Conservation (phyloP, 2,888 invertebrate species). For the Apocheima hispidaria region DNA sequence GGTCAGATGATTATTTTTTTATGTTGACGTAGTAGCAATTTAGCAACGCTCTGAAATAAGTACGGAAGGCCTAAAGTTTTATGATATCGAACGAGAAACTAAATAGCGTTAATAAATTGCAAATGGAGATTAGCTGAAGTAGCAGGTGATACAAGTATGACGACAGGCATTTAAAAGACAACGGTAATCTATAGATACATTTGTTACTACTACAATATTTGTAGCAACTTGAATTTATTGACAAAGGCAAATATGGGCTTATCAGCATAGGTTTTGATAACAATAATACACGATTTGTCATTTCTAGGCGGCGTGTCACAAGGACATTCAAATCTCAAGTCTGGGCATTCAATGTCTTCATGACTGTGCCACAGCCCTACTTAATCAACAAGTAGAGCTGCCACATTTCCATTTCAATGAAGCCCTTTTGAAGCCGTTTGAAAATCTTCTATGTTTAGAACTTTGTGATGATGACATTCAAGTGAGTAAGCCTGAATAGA, state of each 20-base stretch:
- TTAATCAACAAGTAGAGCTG: slow-evolving; percentile 95
- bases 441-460: slow-evolving; percentile 96
- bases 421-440: slow-evolving; percentile 97
- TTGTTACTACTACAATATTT: background rate
- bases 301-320: slow-evolving; percentile 94
- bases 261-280: background rate
- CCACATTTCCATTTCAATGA: slow-evolving; percentile 98
- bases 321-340: slow-evolving; percentile 95
- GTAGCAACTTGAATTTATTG: background rate
- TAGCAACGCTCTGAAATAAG: no score
- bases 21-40: background rate
- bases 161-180: background rate
- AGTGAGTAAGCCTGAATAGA: slow-evolving; percentile 69
- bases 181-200: background rate
- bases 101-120: no score
- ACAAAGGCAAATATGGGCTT: background rate
- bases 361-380: slow-evolving; percentile 94
- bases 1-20: slow-evolving; percentile 68
- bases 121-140: no score
- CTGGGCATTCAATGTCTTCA: slow-evolving; percentile 97
- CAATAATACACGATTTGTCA: background rate
- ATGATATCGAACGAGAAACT: no score
- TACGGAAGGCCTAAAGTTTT: no score
- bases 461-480: slow-evolving; percentile 97
- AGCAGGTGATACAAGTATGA: background rate